Percentiles rank a stretch among this genome's conserved stretches.
Evolutionary conservation across 1,140 invertebrate genomes (phyloP).

Genomic region (Mesaphorura yosii): DNA sequence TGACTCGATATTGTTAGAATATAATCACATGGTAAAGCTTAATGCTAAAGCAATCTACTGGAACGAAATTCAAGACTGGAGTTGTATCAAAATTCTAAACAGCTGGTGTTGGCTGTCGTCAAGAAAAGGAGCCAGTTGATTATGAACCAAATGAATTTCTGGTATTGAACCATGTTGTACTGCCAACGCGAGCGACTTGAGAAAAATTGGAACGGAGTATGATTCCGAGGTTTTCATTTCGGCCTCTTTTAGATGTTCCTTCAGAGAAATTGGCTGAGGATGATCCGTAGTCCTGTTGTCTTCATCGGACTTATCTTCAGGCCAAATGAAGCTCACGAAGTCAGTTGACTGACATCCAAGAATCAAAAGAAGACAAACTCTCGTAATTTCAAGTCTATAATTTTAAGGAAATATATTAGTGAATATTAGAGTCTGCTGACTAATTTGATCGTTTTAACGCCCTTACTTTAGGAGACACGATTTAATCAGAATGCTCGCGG

Average conservation of each 20-base stretch:
- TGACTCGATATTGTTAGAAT: too few relatives aligned
- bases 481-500: not conserved
- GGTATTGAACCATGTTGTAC: conserved; percentile 20
- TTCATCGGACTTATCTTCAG: conserved; percentile 1
- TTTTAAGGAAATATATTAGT: not conserved
- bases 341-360: conserved; percentile 19
- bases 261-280: not conserved
- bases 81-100: conserved; percentile 12
- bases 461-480: not conserved
- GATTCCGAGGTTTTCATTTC: conserved; percentile 1
- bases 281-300: not conserved
- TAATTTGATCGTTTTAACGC: not conserved
- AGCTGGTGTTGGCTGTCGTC: conserved; percentile 16
- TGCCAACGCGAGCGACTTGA: conserved; percentile 26
- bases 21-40: too few relatives aligned
- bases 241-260: too few relatives aligned
- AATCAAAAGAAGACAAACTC: conserved; percentile 25
- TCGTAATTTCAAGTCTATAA: conserved; percentile 22
- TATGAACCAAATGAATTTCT: conserved; percentile 14
- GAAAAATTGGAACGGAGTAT: conserved; percentile 2
- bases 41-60: too few relatives aligned
- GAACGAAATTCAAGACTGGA: not conserved
- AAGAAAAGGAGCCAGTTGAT: conserved; percentile 11
- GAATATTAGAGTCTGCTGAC: not conserved
- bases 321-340: conserved; percentile 21